phyloP scores from a whole-genome alignment of 2,797 vertebrate species.

The Sitta carolinensis region DNA sequence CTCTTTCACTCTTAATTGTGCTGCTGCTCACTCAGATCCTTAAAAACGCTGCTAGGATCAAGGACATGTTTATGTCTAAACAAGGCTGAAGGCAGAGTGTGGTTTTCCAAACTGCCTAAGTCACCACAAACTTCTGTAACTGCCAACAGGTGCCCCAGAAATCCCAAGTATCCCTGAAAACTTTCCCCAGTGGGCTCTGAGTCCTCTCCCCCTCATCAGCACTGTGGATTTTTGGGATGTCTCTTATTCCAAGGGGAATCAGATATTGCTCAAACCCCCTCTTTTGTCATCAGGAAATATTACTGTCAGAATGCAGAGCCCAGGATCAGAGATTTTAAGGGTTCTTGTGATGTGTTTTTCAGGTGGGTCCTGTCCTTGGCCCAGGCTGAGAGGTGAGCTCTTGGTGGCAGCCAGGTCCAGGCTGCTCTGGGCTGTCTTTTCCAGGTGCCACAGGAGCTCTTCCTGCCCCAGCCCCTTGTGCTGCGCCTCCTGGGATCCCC shows the following conservation, averaged over 20 bases:
- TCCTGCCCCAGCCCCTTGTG: accelerated
- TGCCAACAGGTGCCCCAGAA: not conserved
- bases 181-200: not conserved
- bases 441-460: accelerated
- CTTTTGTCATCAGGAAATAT: not conserved
- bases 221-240: not conserved
- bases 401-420: not conserved
- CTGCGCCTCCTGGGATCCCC: accelerated
- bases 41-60: not conserved
- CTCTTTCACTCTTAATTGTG: not conserved
- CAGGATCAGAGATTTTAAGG: not conserved
- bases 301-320: accelerated
- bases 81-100: not conserved
- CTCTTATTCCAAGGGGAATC: not conserved
- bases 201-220: not conserved
- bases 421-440: not conserved
- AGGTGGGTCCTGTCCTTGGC: not conserved
- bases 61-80: not conserved
- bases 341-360: accelerated
- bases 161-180: not conserved
- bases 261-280: accelerated
- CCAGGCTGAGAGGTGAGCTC: not conserved
- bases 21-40: not conserved
- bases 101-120: not conserved
- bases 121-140: not conserved